Conservation (phyloP, 53 echinoderm and acorn worm genomes). For the Antedon mediterranea region DNA sequence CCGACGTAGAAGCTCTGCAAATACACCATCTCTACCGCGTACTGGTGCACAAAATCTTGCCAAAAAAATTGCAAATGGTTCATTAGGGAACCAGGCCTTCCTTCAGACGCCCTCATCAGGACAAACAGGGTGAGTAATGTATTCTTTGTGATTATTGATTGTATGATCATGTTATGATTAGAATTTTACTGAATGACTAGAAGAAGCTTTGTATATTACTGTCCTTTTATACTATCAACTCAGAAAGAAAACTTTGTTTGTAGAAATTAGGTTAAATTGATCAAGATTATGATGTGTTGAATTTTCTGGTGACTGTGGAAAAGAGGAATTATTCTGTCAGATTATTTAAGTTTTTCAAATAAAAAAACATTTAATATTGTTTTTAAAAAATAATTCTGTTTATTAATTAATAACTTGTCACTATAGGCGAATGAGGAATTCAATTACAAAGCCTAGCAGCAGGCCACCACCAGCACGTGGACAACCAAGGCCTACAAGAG, state of each 20-base stretch:
- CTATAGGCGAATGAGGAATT: constrained; percentile 41
- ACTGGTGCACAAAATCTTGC: constrained; percentile 36
- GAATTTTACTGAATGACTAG: too few species aligned
- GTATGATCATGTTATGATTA: too few species aligned
- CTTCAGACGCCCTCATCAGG: constrained; percentile 69
- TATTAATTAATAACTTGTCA: too few species aligned
- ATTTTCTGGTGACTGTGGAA: too few species aligned
- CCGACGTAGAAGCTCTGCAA: constrained; percentile 11
- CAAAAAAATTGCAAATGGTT: constrained; percentile 9
- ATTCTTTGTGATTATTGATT: too few species aligned
- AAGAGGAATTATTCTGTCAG: too few species aligned
- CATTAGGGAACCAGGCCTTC: constrained; percentile 18
- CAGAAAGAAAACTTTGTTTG: too few species aligned
- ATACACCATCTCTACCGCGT: constrained; percentile 60
- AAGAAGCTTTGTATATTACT: too few species aligned
- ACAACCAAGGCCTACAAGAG: constrained; percentile 43
- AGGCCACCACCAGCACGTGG: constrained; percentile 35
- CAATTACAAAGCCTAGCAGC: constrained; percentile 18
- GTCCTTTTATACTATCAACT: too few species aligned
- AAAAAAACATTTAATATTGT: neutral
- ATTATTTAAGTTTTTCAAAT: too few species aligned
- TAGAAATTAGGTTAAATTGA: too few species aligned
- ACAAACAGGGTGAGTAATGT: constrained; percentile 41
- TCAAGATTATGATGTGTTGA: too few species aligned
- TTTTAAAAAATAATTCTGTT: neutral